These are phyloP conservation scores for Argyrosomus japonicus DNA, from an alignment of 2,113 vertebrate genomes.

Conservation along the genomic window DNA sequence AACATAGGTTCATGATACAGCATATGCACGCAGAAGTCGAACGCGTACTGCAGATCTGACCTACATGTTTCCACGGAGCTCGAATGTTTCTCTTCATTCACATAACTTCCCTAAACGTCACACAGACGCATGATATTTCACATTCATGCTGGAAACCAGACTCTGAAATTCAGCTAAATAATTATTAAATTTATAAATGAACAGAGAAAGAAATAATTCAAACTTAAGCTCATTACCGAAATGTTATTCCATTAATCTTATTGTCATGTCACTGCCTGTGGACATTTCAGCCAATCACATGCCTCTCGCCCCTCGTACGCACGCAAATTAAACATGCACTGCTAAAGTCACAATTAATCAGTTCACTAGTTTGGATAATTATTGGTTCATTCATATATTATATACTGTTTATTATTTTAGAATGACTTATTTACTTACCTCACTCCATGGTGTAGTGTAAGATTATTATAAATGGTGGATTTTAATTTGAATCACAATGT, in stretches of 20 bases:
- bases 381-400: too few relatives aligned
- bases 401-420: too few relatives aligned
- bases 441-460: background rate
- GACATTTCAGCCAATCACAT: background rate
- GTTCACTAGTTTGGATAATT: too few relatives aligned
- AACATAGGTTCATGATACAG: background rate
- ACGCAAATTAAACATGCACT: background rate
- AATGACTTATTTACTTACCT: too few relatives aligned
- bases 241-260: too few relatives aligned
- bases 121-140: background rate
- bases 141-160: background rate
- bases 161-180: background rate
- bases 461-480: background rate
- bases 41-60: background rate
- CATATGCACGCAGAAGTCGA: background rate
- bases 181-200: background rate
- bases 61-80: background rate
- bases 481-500: background rate
- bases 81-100: conserved; percentile 4
- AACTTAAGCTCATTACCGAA: too few relatives aligned
- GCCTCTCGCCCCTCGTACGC: background rate
- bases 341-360: background rate
- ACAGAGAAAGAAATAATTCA: background rate
- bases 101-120: background rate
- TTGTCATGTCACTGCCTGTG: too few relatives aligned